Base-by-base conservation (phyloP, 2,797 vertebrate species). In the Thaleichthys pacificus region DNA sequence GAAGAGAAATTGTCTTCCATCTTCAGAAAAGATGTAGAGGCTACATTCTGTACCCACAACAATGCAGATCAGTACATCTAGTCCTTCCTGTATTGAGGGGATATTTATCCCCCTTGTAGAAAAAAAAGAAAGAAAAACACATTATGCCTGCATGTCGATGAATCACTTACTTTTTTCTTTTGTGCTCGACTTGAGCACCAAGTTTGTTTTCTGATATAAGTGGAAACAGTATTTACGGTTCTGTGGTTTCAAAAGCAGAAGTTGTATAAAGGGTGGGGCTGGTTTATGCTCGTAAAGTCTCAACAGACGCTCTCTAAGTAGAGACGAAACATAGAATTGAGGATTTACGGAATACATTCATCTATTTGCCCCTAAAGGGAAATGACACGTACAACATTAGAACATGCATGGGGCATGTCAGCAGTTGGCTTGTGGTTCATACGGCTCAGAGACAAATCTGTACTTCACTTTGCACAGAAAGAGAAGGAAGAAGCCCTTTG, bases 181-280 rank as follows among this genome's bases (percentile, higher is more conserved):
- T 73, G 74, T 80, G 81, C 73, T 71, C 72, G 61, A 72, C 71
- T 86, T 84, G 72, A 84, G 80, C 80, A 76, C 80, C 80, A 80
- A 73, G 77, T 88, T 80, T 64, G 89, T 92, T 42, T 96, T 94
- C 89, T 93, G 93, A 89, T 95, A 87, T 88, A 42, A 94, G 85
- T 69, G 92, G 91, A 88, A 96, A 87, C 84, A 74, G 82, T 69
- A 69, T 85, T 79, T 82, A 72, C 84, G 83, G 82, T 82, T 28
- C 56, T 74, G 88, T 69, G 82, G 81, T 86, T 61, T n/a, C 19
- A 67, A 35, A 68, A 65, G 74, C 70, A 78, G 80, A 88, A 88
- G 85, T 89, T 87, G 86, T 72, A 85, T 72, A 85, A 83, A 82
- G 63, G 51, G 64, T 76, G 78, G 72, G 72, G 75, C 77, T 69